A percentile compares a stretch with the other conserved stretches of the same genome.
Evolutionary conservation across 1,140 invertebrate genomes (phyloP).

Genomic region (Tribolium castaneum): DNA sequence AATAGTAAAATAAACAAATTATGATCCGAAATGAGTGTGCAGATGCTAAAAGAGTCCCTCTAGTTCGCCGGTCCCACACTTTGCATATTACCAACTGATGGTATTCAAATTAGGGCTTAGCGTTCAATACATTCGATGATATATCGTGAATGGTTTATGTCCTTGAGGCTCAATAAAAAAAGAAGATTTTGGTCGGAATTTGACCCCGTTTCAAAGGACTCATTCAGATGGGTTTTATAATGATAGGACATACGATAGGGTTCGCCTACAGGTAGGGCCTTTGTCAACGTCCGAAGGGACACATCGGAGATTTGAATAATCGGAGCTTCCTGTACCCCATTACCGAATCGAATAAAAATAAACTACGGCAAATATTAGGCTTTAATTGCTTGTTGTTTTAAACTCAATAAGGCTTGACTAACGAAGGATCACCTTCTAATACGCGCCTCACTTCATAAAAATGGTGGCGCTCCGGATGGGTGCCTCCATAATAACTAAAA

Average conservation of each 20-base stretch:
- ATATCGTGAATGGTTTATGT: constrained; percentile 46
- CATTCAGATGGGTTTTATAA: constrained; percentile 39
- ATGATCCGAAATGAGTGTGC: constrained; percentile 37
- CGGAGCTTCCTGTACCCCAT: neutral
- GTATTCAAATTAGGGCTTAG: constrained; percentile 44
- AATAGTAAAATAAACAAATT: constrained; percentile 48
- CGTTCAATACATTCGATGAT: constrained; percentile 43
- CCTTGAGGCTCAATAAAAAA: constrained; percentile 45
- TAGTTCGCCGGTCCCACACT: constrained; percentile 40
- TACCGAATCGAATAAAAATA: neutral
- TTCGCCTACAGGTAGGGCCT: constrained; percentile 31
- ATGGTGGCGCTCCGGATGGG: constrained; percentile 31
- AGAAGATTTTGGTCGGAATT: constrained; percentile 45
- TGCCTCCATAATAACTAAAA: constrained; percentile 39
- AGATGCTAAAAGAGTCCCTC: constrained; percentile 23
- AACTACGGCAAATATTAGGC: neutral
- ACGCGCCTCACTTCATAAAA: neutral
- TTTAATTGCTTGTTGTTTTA: neutral
- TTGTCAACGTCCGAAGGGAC: neutral
- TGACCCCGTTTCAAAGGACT: constrained; percentile 42
- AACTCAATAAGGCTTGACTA: constrained; percentile 25
- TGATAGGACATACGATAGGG: constrained; percentile 47
- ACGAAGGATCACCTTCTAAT: constrained; percentile 17
- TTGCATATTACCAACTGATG: constrained; percentile 42
- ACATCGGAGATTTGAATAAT: constrained; percentile 7